Evolutionary conservation across 2,113 vertebrate genomes (phyloP).

Genomic region (Limnothrissa miodon): DNA sequence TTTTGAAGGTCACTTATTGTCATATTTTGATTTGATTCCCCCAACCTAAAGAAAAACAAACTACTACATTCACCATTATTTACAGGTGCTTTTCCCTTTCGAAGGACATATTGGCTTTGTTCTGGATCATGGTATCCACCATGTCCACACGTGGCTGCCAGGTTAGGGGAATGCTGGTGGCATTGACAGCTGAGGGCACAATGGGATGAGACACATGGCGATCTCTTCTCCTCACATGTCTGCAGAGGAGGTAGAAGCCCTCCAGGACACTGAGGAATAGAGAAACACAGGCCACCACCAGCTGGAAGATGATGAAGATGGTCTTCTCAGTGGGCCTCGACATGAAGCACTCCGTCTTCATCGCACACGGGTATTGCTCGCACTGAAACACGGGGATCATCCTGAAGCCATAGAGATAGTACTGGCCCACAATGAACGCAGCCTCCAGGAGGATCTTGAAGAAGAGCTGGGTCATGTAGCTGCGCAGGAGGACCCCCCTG

Average conservation of each 20-base stretch:
- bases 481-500: constrained; percentile 81
- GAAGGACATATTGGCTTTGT: constrained; percentile 17
- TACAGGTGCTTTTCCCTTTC: not conserved
- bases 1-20: not conserved
- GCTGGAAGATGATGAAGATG: constrained; percentile 82
- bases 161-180: not conserved
- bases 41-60: not conserved
- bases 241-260: constrained; percentile 82
- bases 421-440: constrained; percentile 82
- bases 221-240: constrained; percentile 54
- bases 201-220: not conserved
- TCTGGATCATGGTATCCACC: constrained; percentile 27
- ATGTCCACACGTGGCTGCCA: not conserved
- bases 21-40: not conserved
- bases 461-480: constrained; percentile 85
- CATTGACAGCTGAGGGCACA: not conserved
- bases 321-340: constrained; percentile 81
- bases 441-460: constrained; percentile 86
- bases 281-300: constrained; percentile 81
- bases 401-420: constrained; percentile 72
- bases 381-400: constrained; percentile 77
- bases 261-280: constrained; percentile 83
- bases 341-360: constrained; percentile 79
- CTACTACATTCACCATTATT: not conserved
- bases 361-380: constrained; percentile 57